phyloP scores from a whole-genome alignment of 1,140 invertebrate genomes.

The Bactericera cockerelli region DNA sequence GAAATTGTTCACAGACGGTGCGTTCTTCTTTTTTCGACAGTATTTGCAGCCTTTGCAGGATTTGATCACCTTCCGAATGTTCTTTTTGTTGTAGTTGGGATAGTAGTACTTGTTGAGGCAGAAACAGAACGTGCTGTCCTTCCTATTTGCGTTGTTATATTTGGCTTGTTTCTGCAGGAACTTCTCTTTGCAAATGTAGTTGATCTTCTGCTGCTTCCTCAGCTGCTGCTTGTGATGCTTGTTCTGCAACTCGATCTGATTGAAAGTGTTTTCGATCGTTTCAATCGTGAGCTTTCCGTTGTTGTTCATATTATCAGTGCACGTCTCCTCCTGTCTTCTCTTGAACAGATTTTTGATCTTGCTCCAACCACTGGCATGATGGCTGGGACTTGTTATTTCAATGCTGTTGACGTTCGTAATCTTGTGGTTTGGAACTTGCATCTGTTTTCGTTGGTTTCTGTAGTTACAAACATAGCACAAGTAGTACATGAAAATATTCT shows the following conservation, averaged over 20 bases:
- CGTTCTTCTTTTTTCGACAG: conserved; percentile 1
- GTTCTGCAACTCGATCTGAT: conserved; percentile 2
- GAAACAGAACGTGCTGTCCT: conserved; percentile 1
- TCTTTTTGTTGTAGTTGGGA: background rate
- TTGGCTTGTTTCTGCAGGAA: conserved; percentile 1
- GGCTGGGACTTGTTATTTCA: background rate
- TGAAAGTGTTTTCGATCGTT: conserved; percentile 1
- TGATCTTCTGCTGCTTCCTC: conserved; percentile 2
- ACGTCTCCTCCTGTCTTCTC: background rate
- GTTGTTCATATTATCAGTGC: background rate
- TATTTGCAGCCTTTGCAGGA: conserved; percentile 12
- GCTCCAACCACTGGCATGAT: background rate
- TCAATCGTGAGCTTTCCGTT: conserved; percentile 1
- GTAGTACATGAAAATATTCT: conserved; percentile 1
- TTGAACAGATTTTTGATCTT: background rate
- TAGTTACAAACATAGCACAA: conserved; percentile 2
- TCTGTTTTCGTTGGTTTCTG: background rate
- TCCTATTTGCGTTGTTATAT: background rate
- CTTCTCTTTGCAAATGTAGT: conserved; percentile 3
- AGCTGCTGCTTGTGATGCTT: conserved; percentile 1
- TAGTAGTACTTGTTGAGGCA: conserved; percentile 1
- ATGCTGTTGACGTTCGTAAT: background rate
- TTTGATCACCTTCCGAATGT: background rate
- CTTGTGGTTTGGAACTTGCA: background rate
- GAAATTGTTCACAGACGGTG: background rate